Percentiles rank a stretch among this genome's conserved stretches.
These are phyloP conservation scores for Mormyrus proboscirostris DNA, from an alignment of 2,797 vertebrate genomes.

Conservation along the genomic window DNA sequence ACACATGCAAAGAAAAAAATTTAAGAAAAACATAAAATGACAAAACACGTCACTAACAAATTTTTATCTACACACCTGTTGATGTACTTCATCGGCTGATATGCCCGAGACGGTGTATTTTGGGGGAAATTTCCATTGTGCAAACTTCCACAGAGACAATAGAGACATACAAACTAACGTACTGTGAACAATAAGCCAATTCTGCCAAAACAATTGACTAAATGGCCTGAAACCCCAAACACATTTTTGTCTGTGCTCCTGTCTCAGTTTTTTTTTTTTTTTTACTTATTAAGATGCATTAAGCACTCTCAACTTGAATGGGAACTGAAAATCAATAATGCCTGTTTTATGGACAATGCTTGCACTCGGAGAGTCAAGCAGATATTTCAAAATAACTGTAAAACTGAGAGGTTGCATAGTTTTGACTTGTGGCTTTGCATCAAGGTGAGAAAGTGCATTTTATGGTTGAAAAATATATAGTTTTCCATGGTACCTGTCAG, in stretches of 20 bases:
- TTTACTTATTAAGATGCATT: neutral
- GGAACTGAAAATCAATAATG: neutral
- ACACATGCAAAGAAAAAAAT: neutral
- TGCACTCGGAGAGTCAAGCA: neutral
- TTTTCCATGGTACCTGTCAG: conserved; percentile 6
- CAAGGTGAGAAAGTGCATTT: conserved; percentile 24
- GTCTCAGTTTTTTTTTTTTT: neutral
- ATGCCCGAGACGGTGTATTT: neutral
- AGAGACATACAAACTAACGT: neutral
- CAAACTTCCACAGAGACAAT: neutral
- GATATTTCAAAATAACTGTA: conserved; percentile 3
- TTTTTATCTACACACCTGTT: neutral
- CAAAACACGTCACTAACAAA: neutral
- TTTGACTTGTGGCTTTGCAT: conserved; percentile 21
- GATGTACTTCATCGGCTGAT: neutral
- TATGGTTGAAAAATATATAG: neutral
- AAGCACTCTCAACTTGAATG: conserved; percentile 22
- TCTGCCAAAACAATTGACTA: neutral
- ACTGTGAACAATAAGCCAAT: neutral
- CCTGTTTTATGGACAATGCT: neutral
- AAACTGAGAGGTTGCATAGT: conserved; percentile 22
- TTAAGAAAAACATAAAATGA: neutral
- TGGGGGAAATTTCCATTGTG: neutral
- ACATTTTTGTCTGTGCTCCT: neutral
- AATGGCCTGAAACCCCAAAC: neutral